These are phyloP conservation scores for Crioceris asparagi DNA, from an alignment of 2,888 invertebrate genomes.

Conservation along the genomic window DNA sequence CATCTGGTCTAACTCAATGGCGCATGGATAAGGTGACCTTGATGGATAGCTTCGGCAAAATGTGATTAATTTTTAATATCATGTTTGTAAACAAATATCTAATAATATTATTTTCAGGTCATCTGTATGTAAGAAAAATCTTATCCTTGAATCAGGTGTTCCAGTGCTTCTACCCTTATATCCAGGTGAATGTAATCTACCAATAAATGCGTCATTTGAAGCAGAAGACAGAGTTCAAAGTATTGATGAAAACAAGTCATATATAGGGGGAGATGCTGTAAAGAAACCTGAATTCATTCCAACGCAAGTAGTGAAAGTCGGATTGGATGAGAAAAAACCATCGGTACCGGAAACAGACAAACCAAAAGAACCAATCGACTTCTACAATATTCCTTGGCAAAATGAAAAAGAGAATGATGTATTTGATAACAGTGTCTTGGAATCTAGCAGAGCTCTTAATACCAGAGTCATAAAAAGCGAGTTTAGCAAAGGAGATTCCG, in stretches of 20 bases:
- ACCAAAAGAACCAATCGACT: slow-evolving; percentile 39
- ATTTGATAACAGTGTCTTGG: slow-evolving; percentile 36
- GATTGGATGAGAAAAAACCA: slow-evolving; percentile 30
- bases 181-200: slow-evolving; percentile 66
- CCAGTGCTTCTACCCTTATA: slow-evolving; percentile 63
- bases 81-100: background rate
- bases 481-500: slow-evolving; percentile 12
- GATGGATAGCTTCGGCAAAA: slow-evolving; percentile 75
- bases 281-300: slow-evolving; percentile 29
- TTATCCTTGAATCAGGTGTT: slow-evolving; percentile 62
- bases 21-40: slow-evolving; percentile 73
- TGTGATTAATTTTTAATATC: slow-evolving; percentile 35
- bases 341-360: slow-evolving; percentile 19
- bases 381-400: slow-evolving; percentile 40
- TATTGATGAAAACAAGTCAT: slow-evolving; percentile 12
- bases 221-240: slow-evolving; percentile 18
- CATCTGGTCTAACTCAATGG: slow-evolving; percentile 70
- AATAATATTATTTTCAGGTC: slow-evolving; percentile 55
- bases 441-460: slow-evolving; percentile 50
- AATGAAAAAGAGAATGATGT: slow-evolving; percentile 37
- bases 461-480: slow-evolving; percentile 26
- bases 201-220: slow-evolving; percentile 38
- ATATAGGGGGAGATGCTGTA: slow-evolving; percentile 5
- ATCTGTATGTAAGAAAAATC: slow-evolving; percentile 68
- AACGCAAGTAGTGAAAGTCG: slow-evolving; percentile 36